These are phyloP conservation scores for Stenoptilia bipunctidactyla DNA, from an alignment of 2,888 invertebrate species.

Conservation along the genomic window DNA sequence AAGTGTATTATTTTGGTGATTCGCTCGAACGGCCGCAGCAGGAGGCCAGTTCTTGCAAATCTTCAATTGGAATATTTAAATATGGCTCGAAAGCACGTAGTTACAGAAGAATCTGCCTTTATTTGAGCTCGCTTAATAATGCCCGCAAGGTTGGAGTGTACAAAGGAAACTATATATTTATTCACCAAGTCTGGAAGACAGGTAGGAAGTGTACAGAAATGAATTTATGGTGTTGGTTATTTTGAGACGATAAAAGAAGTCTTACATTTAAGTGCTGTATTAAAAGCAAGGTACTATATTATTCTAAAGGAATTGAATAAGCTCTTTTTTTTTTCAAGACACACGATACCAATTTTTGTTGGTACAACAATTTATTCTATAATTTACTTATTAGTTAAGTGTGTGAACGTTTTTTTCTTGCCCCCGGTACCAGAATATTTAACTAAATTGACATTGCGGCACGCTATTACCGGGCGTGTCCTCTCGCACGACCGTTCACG, in stretches of 20 bases:
- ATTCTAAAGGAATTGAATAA: too few relatives aligned
- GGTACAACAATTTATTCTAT: too few relatives aligned
- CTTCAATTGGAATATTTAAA: conserved; percentile 5
- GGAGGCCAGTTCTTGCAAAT: conserved; percentile 24
- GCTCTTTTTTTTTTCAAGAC: too few relatives aligned
- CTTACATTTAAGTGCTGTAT: too few relatives aligned
- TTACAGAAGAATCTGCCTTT: background rate
- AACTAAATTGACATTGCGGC: conserved; percentile 1
- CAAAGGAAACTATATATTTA: background rate
- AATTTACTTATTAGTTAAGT: background rate
- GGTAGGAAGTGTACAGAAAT: background rate
- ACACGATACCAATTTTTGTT: too few relatives aligned
- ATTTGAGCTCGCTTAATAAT: conserved; percentile 1
- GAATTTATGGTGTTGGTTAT: too few relatives aligned
- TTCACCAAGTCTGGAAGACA: background rate
- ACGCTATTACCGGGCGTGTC: conserved; percentile 23
- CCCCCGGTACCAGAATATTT: background rate
- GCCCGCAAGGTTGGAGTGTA: background rate
- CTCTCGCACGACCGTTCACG: conserved; percentile 58
- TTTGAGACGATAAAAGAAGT: too few relatives aligned
- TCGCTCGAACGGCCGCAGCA: conserved; percentile 27
- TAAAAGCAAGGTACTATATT: too few relatives aligned
- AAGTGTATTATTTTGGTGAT: conserved; percentile 20
- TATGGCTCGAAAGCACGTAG: conserved; percentile 6
- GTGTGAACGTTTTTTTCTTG: background rate